Evolutionary conservation across 2,113 vertebrate genomes (phyloP), one percentile per base, ranked within the genome.

Genomic region (Menidia beryllina): DNA sequence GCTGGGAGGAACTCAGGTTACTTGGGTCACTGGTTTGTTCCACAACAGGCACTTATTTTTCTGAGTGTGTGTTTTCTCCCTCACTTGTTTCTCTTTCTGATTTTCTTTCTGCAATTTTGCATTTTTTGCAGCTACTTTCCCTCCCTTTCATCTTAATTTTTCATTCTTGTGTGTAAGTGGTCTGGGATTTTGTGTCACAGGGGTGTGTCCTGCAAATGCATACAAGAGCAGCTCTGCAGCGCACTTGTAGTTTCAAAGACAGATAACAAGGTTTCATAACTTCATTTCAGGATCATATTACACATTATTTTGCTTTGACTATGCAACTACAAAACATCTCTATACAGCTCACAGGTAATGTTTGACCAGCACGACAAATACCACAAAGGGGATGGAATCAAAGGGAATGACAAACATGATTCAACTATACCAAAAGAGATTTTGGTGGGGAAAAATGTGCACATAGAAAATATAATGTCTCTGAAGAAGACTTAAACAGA

Each of bases 11-110:
- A 81, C 76, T 83, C 88, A 92, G 95, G 85, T 88, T 90, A 87
- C 72, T 74, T 88, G 94, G 95, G 95, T 96, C 95, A 95, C 71
- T 75, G 89, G 88, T 88, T 91, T 86, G 85, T 88, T 90, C 82
- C 79, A 83, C 48, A 15, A 75, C 77, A 89, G 70, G 72, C 81
- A 80, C 92, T 92, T 84, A 45, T 73, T 62, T 68, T 58, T 68
- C 27, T 45, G 11, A 47, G 19, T 15, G 14, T 38, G 45, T 68
- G 49, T 72, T 83, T 69, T 69, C 21, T 48, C 52, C 66, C 57
- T 77, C 62, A 61, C 61, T 61, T 23, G 23, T 56, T 77, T 71
- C 63, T 49, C 67, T 51, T 25, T 36, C 48, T 26, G 63, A 27
- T 45, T 69, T 43, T 74, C 23, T 75, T 82, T 69, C 30, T 34